phyloP scores from a whole-genome alignment of 2,113 vertebrate species.

The Pseudorectes ferrugineus region DNA sequence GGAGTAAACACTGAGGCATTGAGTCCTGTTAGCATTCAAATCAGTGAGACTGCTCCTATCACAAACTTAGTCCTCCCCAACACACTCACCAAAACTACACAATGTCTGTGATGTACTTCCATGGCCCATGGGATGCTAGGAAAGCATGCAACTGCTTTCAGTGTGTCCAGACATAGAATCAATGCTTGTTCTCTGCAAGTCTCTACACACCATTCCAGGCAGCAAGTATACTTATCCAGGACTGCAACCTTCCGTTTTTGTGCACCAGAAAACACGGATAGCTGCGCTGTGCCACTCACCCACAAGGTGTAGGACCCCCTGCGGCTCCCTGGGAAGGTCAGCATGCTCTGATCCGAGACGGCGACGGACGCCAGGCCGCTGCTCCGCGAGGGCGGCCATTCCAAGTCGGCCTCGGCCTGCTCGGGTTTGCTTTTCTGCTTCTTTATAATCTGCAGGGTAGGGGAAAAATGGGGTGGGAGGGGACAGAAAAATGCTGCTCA shows the following conservation, averaged over 20 bases:
- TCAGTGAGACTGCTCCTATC: neutral
- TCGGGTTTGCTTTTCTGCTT: constrained; percentile 82
- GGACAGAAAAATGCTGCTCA: neutral
- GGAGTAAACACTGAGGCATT: neutral
- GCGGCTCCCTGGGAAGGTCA: constrained; percentile 56
- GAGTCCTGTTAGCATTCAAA: neutral
- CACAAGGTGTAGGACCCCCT: constrained; percentile 74
- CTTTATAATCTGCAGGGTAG: constrained; percentile 82
- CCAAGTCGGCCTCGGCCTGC: constrained; percentile 77
- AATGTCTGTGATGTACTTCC: neutral
- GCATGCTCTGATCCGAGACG: constrained; percentile 60
- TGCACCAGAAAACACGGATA: neutral
- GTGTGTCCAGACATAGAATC: neutral
- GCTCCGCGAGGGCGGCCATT: constrained; percentile 76
- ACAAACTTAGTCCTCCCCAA: neutral
- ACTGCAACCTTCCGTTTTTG: neutral
- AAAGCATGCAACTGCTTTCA: neutral
- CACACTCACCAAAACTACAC: neutral
- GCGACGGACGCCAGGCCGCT: constrained; percentile 62
- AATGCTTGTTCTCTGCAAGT: neutral
- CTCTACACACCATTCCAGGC: neutral
- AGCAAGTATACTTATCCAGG: neutral
- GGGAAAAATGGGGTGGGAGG: neutral
- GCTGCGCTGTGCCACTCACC: constrained; percentile 73
- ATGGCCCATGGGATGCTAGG: neutral